These are phyloP conservation scores for Microchirus variegatus DNA, from an alignment of 2,797 vertebrate genomes.

Conservation along the genomic window DNA sequence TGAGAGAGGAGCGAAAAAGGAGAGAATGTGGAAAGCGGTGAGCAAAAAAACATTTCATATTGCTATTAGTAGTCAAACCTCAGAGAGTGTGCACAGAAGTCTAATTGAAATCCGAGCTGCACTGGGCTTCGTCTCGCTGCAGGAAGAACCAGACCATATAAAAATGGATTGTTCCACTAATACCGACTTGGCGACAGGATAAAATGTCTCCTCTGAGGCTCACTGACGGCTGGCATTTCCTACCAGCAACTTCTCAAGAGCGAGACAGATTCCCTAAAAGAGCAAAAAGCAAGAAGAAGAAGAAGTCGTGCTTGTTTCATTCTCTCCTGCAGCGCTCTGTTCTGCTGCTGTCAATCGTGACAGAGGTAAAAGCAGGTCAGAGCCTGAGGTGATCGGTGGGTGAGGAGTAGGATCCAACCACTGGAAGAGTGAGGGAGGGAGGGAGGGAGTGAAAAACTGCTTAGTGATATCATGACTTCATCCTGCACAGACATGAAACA, in stretches of 20 bases:
- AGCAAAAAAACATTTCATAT: slow-evolving; percentile 6
- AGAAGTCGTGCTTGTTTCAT: slow-evolving; percentile 26
- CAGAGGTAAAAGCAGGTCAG: slow-evolving; percentile 43
- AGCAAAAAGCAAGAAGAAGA: slow-evolving; percentile 29
- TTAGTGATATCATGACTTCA: neutral
- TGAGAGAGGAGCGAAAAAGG: neutral
- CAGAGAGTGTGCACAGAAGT: slow-evolving; percentile 13
- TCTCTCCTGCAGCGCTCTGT: slow-evolving; percentile 3
- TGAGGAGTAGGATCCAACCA: slow-evolving; percentile 18
- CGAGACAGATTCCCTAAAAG: slow-evolving; percentile 30
- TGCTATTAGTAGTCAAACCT: slow-evolving; percentile 8
- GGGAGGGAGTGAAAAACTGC: neutral
- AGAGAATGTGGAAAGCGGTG: slow-evolving; percentile 7
- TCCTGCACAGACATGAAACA: neutral
- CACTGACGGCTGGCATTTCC: slow-evolving; percentile 26
- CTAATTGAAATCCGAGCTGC: slow-evolving; percentile 41
- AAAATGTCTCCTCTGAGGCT: slow-evolving; percentile 53
- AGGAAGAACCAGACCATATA: slow-evolving; percentile 31
- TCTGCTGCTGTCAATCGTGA: slow-evolving; percentile 24
- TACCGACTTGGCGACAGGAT: slow-evolving; percentile 27
- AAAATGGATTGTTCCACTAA: slow-evolving; percentile 45
- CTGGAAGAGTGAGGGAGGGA: neutral
- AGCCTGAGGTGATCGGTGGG: slow-evolving; percentile 30
- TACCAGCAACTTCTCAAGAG: slow-evolving; percentile 15
- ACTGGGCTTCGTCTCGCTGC: slow-evolving; percentile 8